Base-by-base conservation (phyloP, 2,888 invertebrate species). In the Watsonalla binaria region DNA sequence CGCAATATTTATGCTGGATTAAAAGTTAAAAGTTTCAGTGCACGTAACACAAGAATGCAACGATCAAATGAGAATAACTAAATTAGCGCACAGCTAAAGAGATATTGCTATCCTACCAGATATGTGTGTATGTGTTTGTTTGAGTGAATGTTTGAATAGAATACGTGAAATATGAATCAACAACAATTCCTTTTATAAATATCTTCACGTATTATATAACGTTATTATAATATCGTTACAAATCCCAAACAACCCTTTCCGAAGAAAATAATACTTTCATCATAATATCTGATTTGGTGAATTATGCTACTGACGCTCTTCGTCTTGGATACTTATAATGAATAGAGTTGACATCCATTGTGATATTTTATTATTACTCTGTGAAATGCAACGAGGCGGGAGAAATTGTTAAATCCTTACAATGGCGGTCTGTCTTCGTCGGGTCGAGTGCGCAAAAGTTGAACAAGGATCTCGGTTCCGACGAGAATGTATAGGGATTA, bases 271-370 rank as follows among this genome's bases (percentile, higher is more conserved):
- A 79, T 78, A 79, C 76, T 78, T 77, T 80, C 75, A 74, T 79
- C 75, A 74, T 57, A 53, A 59, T 75, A 70, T 81, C 76, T 81
- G 84, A 86, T 85, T 86, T 80, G 72, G 76, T 78, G 78, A 82
- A 83, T 83, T 81, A 81, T 85, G 84, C 76, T 66, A 79, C 77
- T 84, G 85, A 85, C 84, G 82, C 81, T 84, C 80, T 82, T 77
- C 80, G 80, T 83, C 82, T 82, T 76, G 76, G 79, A 78, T 82
- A 87, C 82, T 88, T 86, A 84, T 85, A 82, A 76, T 86, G 86
- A 90, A 87, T 82, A 84, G 87, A 84, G 81, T 84, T 86, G 87
- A 87, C 84, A 86, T 81, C 88, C 86, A 89, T 89, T 90, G 88
- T 90, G 74, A 84, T 87, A 78, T 88, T 90, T 88, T 88, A 88